These are phyloP conservation scores for Microvelia longipes DNA, from an alignment of 1,140 invertebrate genomes.

Conservation along the genomic window DNA sequence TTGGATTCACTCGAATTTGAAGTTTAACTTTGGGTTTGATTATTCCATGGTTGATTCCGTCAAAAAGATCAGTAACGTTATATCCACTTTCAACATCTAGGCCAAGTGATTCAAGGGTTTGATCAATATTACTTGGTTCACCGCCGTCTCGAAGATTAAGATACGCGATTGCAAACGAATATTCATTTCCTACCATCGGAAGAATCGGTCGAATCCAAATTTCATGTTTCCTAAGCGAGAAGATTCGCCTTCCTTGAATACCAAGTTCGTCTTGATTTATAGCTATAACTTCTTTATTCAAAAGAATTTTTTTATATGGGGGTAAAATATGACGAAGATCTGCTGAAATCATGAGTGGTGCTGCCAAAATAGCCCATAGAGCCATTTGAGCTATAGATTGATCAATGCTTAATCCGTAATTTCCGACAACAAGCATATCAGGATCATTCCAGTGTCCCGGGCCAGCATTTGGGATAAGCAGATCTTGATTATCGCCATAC, in stretches of 20 bases:
- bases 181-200: neutral
- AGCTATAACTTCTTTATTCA: slow-evolving; percentile 54
- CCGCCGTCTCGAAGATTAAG: neutral
- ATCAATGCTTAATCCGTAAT: slow-evolving; percentile 66
- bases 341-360: slow-evolving; percentile 74
- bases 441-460: slow-evolving; percentile 85
- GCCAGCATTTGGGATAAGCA: slow-evolving; percentile 50
- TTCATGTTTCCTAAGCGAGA: neutral
- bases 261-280: slow-evolving; percentile 76
- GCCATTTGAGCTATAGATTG: slow-evolving; percentile 78
- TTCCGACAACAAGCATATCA: slow-evolving; percentile 76
- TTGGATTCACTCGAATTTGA: neutral
- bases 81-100: neutral
- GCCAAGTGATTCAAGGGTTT: neutral
- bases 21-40: neutral
- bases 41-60: neutral
- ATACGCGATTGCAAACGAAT: neutral
- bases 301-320: slow-evolving; percentile 56
- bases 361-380: slow-evolving; percentile 74
- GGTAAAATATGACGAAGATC: slow-evolving; percentile 57
- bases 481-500: slow-evolving; percentile 58
- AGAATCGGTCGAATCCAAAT: neutral
- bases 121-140: neutral
- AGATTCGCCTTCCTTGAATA: slow-evolving; percentile 39
- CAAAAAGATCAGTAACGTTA: neutral